A percentile compares a stretch with the other conserved stretches of the same genome.
Evolutionary conservation across 2,888 invertebrate species (phyloP).

Genomic region (Patella depressa): DNA sequence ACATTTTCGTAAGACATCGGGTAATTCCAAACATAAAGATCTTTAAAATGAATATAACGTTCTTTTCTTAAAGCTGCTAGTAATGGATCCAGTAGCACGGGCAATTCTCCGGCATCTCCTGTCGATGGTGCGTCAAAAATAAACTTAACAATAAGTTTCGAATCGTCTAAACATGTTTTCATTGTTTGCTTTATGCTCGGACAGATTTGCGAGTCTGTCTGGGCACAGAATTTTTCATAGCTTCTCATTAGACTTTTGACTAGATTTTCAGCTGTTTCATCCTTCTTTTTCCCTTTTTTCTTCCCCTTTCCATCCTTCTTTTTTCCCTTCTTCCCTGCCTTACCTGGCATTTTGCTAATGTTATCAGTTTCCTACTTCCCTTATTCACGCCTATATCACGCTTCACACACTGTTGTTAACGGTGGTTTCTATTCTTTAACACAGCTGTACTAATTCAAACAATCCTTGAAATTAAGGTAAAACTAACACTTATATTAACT

Average conservation of each 20-base stretch:
- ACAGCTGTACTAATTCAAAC: no score
- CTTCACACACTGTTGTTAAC: no score
- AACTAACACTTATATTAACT: no score
- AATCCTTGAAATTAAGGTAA: no score
- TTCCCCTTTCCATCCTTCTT: conserved; percentile 37
- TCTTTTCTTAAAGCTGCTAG: conserved; percentile 61
- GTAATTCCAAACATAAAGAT: conserved; percentile 67
- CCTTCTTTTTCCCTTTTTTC: conserved; percentile 42
- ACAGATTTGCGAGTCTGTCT: conserved; percentile 56
- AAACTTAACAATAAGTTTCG: conserved; percentile 58
- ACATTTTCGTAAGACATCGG: conserved; percentile 65
- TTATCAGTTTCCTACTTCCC: no score
- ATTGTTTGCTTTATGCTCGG: conserved; percentile 51
- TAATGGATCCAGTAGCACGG: conserved; percentile 63
- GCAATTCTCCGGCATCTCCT: conserved; percentile 57
- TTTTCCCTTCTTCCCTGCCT: conserved; percentile 30
- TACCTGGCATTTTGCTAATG: conserved; percentile 6
- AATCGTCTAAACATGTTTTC: conserved; percentile 51
- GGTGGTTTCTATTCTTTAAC: no score
- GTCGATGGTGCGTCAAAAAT: conserved; percentile 55
- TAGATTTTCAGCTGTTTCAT: conserved; percentile 45
- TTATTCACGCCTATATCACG: no score
- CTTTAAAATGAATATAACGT: conserved; percentile 60
- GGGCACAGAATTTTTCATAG: conserved; percentile 57
- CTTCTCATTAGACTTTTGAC: conserved; percentile 52